Percentiles rank a stretch among this genome's conserved stretches.
Conservation (phyloP, 2,113 vertebrate species). For the Orthonyx spaldingii region DNA sequence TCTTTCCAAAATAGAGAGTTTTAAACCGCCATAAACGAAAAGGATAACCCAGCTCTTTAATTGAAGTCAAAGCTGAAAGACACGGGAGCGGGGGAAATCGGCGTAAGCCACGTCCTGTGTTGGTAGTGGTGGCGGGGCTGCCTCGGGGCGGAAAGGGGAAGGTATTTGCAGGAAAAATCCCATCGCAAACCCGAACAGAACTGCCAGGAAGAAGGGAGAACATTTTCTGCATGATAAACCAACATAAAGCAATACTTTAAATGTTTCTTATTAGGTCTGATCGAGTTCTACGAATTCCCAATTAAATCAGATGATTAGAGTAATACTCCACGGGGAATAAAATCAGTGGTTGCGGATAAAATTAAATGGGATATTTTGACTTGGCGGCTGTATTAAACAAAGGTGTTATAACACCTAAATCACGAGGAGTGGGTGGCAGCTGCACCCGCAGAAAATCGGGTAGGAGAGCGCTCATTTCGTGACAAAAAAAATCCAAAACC, state of each 20-base stretch:
- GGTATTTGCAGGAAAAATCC: neutral
- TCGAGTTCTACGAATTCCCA: neutral
- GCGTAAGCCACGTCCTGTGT: neutral
- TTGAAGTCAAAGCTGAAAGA: slow-evolving; percentile 28
- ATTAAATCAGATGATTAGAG: neutral
- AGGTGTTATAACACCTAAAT: slow-evolving; percentile 32
- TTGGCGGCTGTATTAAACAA: neutral
- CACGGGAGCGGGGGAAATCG: neutral
- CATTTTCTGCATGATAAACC: neutral
- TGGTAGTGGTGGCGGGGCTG: neutral
- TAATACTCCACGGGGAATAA: neutral
- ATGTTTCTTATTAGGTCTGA: neutral
- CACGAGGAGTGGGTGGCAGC: neutral
- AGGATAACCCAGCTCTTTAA: neutral
- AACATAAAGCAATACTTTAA: neutral
- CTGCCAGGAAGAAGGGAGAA: neutral
- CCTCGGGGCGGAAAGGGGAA: neutral
- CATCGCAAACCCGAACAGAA: neutral
- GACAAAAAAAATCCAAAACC: accelerated
- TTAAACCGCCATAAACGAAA: neutral
- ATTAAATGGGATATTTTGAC: slow-evolving; percentile 34
- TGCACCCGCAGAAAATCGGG: neutral
- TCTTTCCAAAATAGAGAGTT: neutral
- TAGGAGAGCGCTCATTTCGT: neutral
- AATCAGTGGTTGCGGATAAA: slow-evolving; percentile 15